A percentile compares a stretch with the other conserved stretches of the same genome.
These are phyloP conservation scores for Dissostichus mawsoni DNA, from an alignment of 2,113 vertebrate genomes.

Conservation along the genomic window DNA sequence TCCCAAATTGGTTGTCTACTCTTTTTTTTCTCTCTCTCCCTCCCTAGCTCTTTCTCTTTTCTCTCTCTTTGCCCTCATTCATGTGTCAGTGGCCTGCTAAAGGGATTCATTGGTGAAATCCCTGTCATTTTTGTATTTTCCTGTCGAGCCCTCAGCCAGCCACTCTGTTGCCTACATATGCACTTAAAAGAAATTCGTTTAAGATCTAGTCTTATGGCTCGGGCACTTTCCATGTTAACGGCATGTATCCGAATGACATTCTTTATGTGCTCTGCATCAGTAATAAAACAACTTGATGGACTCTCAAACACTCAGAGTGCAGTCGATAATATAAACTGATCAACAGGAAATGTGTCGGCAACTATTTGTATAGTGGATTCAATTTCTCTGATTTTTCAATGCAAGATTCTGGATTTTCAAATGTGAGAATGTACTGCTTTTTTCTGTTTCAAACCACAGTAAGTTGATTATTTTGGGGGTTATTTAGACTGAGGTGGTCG, in stretches of 20 bases:
- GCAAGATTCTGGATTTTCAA: neutral
- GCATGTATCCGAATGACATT: conserved; percentile 38
- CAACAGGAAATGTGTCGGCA: neutral
- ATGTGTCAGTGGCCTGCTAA: conserved; percentile 87
- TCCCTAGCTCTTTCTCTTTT: conserved; percentile 39
- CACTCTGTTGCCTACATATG: conserved; percentile 71
- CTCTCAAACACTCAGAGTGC: conserved; percentile 6
- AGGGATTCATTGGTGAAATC: conserved; percentile 85
- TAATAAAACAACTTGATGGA: conserved; percentile 15
- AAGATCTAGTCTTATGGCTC: conserved; percentile 44
- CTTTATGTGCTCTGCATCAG: conserved; percentile 40
- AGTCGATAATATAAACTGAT: neutral
- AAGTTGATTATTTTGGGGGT: neutral
- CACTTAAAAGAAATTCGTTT: conserved; percentile 71
- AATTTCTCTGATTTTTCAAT: neutral
- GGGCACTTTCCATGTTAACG: conserved; percentile 55
- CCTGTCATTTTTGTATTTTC: conserved; percentile 83
- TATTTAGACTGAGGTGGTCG: neutral
- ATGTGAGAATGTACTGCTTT: neutral
- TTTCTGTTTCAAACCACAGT: neutral
- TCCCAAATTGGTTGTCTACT: conserved; percentile 88
- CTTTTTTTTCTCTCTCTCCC: conserved; percentile 62
- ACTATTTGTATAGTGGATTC: neutral
- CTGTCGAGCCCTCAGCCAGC: conserved; percentile 66
- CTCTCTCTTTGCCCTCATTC: conserved; percentile 77